phyloP scores from a whole-genome alignment of 2,797 vertebrate species.

The Sebastiscus tertius region DNA sequence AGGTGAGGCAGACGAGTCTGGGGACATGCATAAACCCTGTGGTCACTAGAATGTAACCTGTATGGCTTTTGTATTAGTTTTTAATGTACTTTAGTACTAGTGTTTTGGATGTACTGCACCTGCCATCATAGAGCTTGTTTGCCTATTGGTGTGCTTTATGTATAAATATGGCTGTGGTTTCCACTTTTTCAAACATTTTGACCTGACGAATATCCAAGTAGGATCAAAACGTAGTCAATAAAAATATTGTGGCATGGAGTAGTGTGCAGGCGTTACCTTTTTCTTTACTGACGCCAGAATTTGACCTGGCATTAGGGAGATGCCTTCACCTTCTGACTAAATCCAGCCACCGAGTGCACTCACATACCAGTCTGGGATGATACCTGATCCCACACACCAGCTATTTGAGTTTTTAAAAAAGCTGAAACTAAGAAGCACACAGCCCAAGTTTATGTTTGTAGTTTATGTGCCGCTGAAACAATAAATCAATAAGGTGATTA shows the following conservation, averaged over 20 bases:
- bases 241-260: too few species aligned
- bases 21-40: background rate
- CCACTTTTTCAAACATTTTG: too few species aligned
- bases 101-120: too few species aligned
- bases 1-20: conserved; percentile 36
- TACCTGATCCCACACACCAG: conserved; percentile 52
- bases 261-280: too few species aligned
- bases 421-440: conserved; percentile 5
- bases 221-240: too few species aligned
- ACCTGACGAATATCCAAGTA: too few species aligned
- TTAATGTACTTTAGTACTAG: too few species aligned
- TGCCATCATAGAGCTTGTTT: too few species aligned
- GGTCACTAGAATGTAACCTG: conserved; percentile 36
- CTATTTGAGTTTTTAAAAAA: conserved; percentile 25
- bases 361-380: conserved; percentile 42
- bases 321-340: conserved; percentile 59
- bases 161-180: too few species aligned
- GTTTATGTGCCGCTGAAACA: background rate
- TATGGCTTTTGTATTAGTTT: too few species aligned
- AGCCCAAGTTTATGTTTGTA: background rate
- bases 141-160: too few species aligned
- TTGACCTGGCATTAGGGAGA: conserved; percentile 43
- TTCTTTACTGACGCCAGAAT: background rate
- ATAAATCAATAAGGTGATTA: background rate
- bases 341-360: conserved; percentile 41